A percentile compares a stretch with the other conserved stretches of the same genome.
Conservation (phyloP, 2,113 vertebrate genomes). For the Trichomycterus rosablanca region DNA sequence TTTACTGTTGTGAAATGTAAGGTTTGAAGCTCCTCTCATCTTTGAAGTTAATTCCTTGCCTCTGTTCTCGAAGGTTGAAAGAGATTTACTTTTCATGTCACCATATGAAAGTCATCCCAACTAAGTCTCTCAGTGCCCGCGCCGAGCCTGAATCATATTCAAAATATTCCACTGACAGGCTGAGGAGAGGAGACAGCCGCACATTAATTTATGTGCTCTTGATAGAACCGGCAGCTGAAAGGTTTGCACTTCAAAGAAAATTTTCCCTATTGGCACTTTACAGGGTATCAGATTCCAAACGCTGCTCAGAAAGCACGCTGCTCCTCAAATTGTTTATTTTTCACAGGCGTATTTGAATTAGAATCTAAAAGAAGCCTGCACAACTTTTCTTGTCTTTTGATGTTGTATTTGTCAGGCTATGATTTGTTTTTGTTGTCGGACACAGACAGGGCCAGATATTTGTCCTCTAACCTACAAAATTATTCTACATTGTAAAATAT, state of each 20-base stretch:
- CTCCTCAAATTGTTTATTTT: neutral
- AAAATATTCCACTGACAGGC: constrained; percentile 10
- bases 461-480: too few species aligned
- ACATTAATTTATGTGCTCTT: constrained; percentile 12
- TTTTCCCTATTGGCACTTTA: constrained; percentile 12
- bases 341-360: too few species aligned
- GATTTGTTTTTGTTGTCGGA: too few species aligned
- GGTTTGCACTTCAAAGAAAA: constrained; percentile 28
- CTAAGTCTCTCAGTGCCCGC: neutral
- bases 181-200: constrained; percentile 10
- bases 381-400: too few species aligned
- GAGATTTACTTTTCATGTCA: constrained; percentile 19
- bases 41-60: constrained; percentile 13
- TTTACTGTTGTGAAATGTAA: neutral
- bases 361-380: too few species aligned
- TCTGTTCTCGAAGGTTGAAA: constrained; percentile 10
- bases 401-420: too few species aligned
- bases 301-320: neutral
- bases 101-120: constrained; percentile 5
- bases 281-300: neutral
- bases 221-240: constrained; percentile 12
- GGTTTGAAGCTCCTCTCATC: neutral
- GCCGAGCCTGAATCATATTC: neutral
- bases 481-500: too few species aligned
- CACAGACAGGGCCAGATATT: too few species aligned